Conservation (phyloP, 1,140 invertebrate species). For the Nixonia krombeini region DNA sequence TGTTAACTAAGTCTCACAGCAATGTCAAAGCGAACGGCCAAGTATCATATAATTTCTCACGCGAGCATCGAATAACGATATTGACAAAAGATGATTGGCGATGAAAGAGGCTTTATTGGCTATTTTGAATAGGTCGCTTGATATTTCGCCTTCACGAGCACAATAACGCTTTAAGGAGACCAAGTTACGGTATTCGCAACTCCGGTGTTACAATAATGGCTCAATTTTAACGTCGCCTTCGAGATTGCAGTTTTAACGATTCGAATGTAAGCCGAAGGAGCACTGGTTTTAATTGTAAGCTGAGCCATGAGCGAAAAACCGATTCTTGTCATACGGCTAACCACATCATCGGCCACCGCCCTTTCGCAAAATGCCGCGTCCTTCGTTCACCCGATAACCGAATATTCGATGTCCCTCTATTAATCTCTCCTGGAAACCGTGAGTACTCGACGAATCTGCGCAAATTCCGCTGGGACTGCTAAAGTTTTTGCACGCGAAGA, state of each 20-base stretch:
- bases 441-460: slow-evolving; percentile 7
- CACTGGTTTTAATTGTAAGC: slow-evolving; percentile 27
- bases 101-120: neutral
- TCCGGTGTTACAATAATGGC: slow-evolving; percentile 19
- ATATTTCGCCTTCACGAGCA: neutral
- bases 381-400: slow-evolving; percentile 27
- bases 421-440: too few species aligned
- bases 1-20: too few species aligned
- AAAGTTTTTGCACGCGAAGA: slow-evolving; percentile 6
- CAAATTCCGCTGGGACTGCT: too few species aligned
- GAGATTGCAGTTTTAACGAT: slow-evolving; percentile 32
- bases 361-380: slow-evolving; percentile 12
- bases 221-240: slow-evolving; percentile 23
- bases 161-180: slow-evolving; percentile 4
- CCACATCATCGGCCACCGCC: neutral
- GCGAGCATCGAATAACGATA: too few species aligned
- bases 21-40: too few species aligned
- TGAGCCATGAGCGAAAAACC: slow-evolving; percentile 8
- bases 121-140: too few species aligned
- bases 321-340: slow-evolving; percentile 2
- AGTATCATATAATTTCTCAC: too few species aligned
- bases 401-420: slow-evolving; percentile 36
- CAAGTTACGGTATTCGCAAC: slow-evolving; percentile 10
- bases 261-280: slow-evolving; percentile 20
- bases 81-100: neutral